Evolutionary conservation across 2,113 vertebrate species (phyloP), one percentile per base, ranked within the genome.

Genomic region (Galeopterus variegatus): DNA sequence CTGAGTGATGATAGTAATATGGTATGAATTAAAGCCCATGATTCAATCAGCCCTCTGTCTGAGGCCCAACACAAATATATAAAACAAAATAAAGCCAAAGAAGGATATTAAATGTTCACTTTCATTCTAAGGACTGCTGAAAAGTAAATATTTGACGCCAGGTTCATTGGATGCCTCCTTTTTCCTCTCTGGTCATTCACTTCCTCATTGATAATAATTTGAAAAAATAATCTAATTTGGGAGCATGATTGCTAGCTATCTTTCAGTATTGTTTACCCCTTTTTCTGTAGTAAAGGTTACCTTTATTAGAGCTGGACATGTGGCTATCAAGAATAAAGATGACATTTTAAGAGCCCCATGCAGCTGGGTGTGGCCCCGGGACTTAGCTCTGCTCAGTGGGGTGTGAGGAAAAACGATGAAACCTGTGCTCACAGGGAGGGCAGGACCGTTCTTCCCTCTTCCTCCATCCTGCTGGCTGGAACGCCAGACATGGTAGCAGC

Each of bases 321-420:
- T 67, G 56, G 12, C 26, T 85, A 4, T 52, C 23, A 86, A 69
- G 50, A 94, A 77, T 77, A 86, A 94, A 92, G 83, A 21, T 80
- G 72, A 76, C 54, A 70, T 81, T 75, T 67, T 60, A 69, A 69
- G 58, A 77, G 31, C 5, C 4, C 62, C 10, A 54, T 88, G 41
- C 18, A 52, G 23, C 1, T 84, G 75, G 6, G 36, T 50, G 17
- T 41, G 36, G 31, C 56, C 60, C 10, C 15, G 58, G 36, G 56
- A 76, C 41, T 26, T 36, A 64, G 12, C 52, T 84, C 65, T 95
- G 33, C 31, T 50, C 6, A 21, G 12, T 26, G n/a, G 24, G 52
- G 9, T 41, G 0, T 70, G 36, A 88, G 21, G 41, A 75, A 76
- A 84, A 84, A 94, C 6, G 14, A 33, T 5, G 50, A 83, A 92